Percentiles rank a stretch among this genome's conserved stretches.
These are phyloP conservation scores for Zaprionus lachaisei DNA, from an alignment of 1,140 invertebrate species.

Conservation along the genomic window DNA sequence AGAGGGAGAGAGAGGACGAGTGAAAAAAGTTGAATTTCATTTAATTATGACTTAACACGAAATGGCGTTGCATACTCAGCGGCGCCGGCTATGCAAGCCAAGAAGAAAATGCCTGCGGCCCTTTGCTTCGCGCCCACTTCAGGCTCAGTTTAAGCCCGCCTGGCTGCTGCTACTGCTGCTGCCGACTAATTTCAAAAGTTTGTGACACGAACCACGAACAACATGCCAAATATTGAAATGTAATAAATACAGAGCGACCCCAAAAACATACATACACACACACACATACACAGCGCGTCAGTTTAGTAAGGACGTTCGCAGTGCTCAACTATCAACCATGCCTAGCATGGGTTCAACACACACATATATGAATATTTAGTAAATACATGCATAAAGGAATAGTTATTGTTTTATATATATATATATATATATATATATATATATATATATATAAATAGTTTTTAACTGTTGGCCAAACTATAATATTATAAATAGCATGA, in stretches of 20 bases:
- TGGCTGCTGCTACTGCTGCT: slow-evolving; percentile 3
- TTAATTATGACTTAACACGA: slow-evolving; percentile 80
- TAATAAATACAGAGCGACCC: slow-evolving; percentile 58
- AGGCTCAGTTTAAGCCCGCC: not conserved
- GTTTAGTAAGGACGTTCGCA: not conserved
- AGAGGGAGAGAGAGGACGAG: not conserved
- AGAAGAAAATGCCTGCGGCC: slow-evolving; percentile 39
- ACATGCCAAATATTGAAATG: slow-evolving; percentile 72
- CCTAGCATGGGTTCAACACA: not conserved
- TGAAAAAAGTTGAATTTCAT: slow-evolving; percentile 65
- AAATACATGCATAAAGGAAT: too few species aligned
- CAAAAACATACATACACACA: slow-evolving; percentile 18
- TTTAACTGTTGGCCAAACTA: too few species aligned
- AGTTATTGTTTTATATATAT: too few species aligned
- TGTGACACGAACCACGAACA: slow-evolving; percentile 54
- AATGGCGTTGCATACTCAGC: slow-evolving; percentile 66
- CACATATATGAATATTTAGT: too few species aligned
- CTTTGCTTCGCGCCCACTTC: not conserved
- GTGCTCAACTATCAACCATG: slow-evolving; percentile 9
- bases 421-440: too few species aligned
- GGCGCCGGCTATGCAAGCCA: slow-evolving; percentile 64
- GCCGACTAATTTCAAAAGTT: slow-evolving; percentile 54
- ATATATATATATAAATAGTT: too few species aligned
- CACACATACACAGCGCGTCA: slow-evolving; percentile 18
- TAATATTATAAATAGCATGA: too few species aligned